Conservation (phyloP, 2,888 invertebrate genomes). For the Iphiclides podalirius region DNA sequence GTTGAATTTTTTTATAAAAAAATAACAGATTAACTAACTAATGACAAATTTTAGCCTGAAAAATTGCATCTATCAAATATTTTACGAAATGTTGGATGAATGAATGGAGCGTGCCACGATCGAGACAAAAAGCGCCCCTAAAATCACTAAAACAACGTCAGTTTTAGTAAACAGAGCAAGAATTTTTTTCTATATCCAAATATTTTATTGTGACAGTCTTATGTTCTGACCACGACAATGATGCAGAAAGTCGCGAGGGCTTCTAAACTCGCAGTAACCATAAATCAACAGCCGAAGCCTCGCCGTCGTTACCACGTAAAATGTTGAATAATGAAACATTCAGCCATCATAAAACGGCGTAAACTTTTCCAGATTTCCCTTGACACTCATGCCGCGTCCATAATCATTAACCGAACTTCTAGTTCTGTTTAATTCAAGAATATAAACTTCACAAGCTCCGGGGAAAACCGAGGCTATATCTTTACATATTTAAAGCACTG, state of each 20-base stretch:
- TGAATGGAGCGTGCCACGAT: too few species aligned
- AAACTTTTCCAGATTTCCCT: conserved; percentile 55
- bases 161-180: too few species aligned
- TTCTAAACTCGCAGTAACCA: conserved; percentile 26
- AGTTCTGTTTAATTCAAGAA: conserved; percentile 37
- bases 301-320: conserved; percentile 5
- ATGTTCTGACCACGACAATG: background rate
- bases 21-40: too few species aligned
- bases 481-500: conserved; percentile 49
- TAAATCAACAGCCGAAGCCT: conserved; percentile 33
- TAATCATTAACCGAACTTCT: conserved; percentile 53
- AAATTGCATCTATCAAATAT: too few species aligned
- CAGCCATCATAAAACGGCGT: conserved; percentile 14
- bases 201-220: too few species aligned
- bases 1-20: too few species aligned
- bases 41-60: too few species aligned
- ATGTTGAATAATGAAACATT: conserved; percentile 25
- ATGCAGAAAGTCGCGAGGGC: background rate
- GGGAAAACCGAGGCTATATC: conserved; percentile 33
- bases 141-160: too few species aligned
- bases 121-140: too few species aligned
- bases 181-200: too few species aligned
- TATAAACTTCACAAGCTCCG: conserved; percentile 36
- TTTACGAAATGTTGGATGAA: too few species aligned
- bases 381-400: conserved; percentile 41